Base-by-base conservation (phyloP, 2,888 invertebrate species). In the Epistrophe eligans region DNA sequence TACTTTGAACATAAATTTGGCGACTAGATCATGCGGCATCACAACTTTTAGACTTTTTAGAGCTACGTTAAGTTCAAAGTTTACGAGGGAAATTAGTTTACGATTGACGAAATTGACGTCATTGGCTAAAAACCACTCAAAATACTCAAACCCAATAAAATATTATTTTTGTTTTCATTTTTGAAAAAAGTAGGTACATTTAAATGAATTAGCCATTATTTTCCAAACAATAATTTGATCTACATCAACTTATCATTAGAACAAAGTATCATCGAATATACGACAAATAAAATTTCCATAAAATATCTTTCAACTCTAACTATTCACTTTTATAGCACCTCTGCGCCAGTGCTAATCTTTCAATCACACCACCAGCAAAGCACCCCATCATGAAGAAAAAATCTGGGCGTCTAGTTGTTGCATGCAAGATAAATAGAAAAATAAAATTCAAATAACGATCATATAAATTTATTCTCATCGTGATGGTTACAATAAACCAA, bases 401-500 rank as follows among this genome's bases (percentile, higher is more conserved):
- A 9, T 66, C 57, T 58, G 5, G 32, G 55, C 43, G 17, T 64
- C 48, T 55, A n/a, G 13, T 73, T 73, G 73, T 66, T 64, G 55
- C 66, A 67, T 64, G 55, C 66, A 67, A 52, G 24, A 24, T 4
- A 13, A 40, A 64, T 0, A 64, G 10, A 32, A 28, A 19, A 48
- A 48, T 7, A 66, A 52, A 79, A 79, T 7, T 50, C 43, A 79
- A 79, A 71, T 40, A 62, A 52, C n/a, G 50, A 55, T 52, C 62
- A 79, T 74, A 83, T 74, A 83, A 83, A 83, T 74, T 48, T 45
- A 79, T 76, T 84, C 79, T 74, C 83, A 83, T 64, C 55, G 58
- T 77, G 35, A 32, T 35, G 38, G 58, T 43, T 60, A 60, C 5
- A 50, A 50, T 67, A 73, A 66, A 43, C 55, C 55, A 45, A 35